phyloP scores from a whole-genome alignment of 2,888 invertebrate genomes.

The Chaetogeoica ovagalla region DNA sequence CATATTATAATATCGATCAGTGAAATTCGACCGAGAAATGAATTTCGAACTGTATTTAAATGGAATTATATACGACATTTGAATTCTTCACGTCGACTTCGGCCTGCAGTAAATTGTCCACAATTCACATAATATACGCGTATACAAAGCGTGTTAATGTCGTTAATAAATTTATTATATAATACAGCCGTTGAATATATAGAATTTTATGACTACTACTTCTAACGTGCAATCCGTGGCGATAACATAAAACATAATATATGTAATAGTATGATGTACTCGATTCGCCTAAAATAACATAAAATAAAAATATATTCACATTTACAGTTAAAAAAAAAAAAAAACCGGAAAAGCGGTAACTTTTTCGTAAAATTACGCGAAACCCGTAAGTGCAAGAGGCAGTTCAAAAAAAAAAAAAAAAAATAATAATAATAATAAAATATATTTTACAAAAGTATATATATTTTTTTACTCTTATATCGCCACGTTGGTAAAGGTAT shows the following conservation, averaged over 20 bases:
- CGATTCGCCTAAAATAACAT: slow-evolving; percentile 6
- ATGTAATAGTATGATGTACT: not conserved
- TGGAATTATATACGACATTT: not conserved
- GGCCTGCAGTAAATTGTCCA: not conserved
- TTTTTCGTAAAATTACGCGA: slow-evolving; percentile 35
- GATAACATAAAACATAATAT: not conserved
- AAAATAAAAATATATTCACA: slow-evolving; percentile 44
- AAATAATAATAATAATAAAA: too few species aligned
- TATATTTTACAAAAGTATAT: not conserved
- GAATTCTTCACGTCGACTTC: not conserved
- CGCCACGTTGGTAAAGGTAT: too few species aligned
- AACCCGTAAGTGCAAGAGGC: not conserved
- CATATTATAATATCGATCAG: not conserved
- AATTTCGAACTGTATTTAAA: not conserved
- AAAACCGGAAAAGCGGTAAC: slow-evolving; percentile 8
- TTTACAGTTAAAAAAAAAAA: not conserved
- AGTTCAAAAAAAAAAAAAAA: slow-evolving; percentile 27
- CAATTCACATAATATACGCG: not conserved
- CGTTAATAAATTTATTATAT: not conserved
- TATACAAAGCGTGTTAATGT: slow-evolving; percentile 1
- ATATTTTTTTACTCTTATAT: not conserved
- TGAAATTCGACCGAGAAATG: not conserved
- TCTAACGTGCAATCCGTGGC: slow-evolving; percentile 20
- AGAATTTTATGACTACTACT: slow-evolving; percentile 17
- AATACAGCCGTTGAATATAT: slow-evolving; percentile 15